Conservation (phyloP, 2,888 invertebrate species). For the Aquatica leii region DNA sequence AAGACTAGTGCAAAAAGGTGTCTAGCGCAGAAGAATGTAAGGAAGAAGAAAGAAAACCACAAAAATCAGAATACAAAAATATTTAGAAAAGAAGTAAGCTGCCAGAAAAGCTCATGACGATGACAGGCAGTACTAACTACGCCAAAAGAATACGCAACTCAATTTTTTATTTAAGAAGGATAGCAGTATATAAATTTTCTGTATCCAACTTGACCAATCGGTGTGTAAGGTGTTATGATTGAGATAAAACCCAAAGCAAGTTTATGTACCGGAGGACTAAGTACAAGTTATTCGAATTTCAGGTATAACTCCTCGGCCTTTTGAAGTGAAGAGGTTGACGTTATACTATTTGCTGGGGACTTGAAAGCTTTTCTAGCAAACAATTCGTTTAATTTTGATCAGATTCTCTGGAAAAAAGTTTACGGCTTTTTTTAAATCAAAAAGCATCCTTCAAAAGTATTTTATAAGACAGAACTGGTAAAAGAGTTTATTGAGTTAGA, state of each 20-base stretch:
- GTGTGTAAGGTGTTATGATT: background rate
- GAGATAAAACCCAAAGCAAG: background rate
- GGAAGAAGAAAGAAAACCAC: background rate
- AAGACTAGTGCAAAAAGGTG: background rate
- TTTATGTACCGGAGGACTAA: background rate
- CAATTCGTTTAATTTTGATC: background rate
- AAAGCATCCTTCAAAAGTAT: conserved; percentile 2
- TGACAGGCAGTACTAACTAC: background rate
- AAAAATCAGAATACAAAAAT: background rate
- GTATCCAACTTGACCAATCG: background rate
- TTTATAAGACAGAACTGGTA: background rate
- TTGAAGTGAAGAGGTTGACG: background rate
- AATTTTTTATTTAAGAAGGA: background rate
- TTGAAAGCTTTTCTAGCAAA: background rate
- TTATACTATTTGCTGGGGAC: background rate
- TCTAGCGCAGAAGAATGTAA: background rate
- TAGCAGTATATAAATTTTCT: background rate
- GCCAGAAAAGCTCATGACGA: background rate
- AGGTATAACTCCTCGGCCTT: background rate
- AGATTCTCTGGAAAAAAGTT: background rate
- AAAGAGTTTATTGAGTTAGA: background rate
- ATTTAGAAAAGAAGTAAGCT: no score
- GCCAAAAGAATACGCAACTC: background rate
- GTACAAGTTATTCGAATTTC: no score
- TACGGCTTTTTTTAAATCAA: background rate